Conservation (phyloP, 2,888 invertebrate genomes). For the Bombyx huttoni region DNA sequence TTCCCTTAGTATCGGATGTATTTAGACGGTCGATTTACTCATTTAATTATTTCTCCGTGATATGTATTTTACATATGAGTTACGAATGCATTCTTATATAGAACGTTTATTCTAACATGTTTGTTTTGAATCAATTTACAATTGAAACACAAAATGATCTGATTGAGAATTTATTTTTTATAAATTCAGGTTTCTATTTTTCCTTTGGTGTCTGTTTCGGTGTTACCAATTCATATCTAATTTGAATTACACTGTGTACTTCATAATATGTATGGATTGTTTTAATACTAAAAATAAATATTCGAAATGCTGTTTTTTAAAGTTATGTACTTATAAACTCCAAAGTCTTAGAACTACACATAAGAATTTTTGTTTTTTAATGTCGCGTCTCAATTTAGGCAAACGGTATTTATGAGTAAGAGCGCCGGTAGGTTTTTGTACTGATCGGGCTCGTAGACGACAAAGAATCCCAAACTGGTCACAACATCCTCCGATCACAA, state of each 20-base stretch:
- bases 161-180: constrained; percentile 9
- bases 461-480: not conserved
- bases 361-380: no score
- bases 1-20: constrained; percentile 36
- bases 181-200: constrained; percentile 30
- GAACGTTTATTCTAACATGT: not conserved
- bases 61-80: constrained; percentile 17
- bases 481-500: not conserved
- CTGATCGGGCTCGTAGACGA: no score
- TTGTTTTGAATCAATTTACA: not conserved
- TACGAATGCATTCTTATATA: not conserved
- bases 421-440: no score
- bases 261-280: not conserved
- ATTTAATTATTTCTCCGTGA: constrained; percentile 43
- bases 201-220: constrained; percentile 42
- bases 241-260: no score
- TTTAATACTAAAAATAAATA: not conserved
- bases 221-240: not conserved
- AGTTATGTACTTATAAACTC: not conserved
- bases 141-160: not conserved
- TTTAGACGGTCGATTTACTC: constrained; percentile 44
- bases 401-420: no score
- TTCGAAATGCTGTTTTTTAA: not conserved
- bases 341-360: no score
- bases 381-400: no score